Evolutionary conservation across 2,797 vertebrate species (phyloP).

Genomic region (Rhabdophis nuchalis): DNA sequence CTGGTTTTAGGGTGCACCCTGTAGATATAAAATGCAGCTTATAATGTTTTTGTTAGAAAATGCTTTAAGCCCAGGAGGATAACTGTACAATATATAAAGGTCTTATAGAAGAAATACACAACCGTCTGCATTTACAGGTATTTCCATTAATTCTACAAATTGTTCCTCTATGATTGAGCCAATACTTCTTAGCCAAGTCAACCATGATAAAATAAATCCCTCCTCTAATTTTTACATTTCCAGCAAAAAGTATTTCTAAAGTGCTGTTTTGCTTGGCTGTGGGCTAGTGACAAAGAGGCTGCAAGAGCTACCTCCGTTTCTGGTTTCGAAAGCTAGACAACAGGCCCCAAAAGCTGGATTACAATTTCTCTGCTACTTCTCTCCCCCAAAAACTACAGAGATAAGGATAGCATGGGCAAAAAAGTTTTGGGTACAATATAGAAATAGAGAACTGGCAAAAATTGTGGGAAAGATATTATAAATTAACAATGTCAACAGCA

Average conservation of each 20-base stretch:
- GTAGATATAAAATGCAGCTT: not conserved
- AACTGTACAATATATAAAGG: not conserved
- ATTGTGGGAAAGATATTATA: too few relatives aligned
- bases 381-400: not conserved
- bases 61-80: not conserved
- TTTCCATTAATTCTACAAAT: not conserved
- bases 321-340: not conserved
- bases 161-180: not conserved
- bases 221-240: not conserved
- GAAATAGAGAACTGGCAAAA: too few relatives aligned
- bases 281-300: too few relatives aligned
- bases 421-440: too few relatives aligned
- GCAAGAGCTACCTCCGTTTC: rapidly evolving
- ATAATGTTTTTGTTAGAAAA: not conserved
- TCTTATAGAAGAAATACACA: not conserved
- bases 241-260: not conserved
- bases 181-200: not conserved
- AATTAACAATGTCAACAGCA: too few relatives aligned
- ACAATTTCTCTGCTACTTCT: not conserved
- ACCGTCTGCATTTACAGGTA: not conserved
- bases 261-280: not conserved
- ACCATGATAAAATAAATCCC: not conserved
- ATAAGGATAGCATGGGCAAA: too few relatives aligned
- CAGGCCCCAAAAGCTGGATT: not conserved
- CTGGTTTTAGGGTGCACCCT: not conserved